Evolutionary conservation across 2,113 vertebrate species (phyloP).

Genomic region (Cyrtonyx montezumae): DNA sequence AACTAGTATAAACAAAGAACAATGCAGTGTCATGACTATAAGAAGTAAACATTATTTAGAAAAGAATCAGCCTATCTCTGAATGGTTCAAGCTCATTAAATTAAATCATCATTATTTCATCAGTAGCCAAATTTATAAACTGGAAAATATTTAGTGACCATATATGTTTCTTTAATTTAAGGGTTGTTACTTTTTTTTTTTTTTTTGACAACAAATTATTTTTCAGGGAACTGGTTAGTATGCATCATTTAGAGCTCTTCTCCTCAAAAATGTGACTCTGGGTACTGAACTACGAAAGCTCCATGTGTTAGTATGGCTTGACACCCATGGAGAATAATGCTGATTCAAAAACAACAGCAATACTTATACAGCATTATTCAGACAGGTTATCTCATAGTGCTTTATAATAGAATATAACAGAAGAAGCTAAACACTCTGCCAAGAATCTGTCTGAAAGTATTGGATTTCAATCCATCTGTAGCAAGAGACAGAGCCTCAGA

Average conservation of each 20-base stretch:
- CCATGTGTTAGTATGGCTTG: slow-evolving; percentile 22
- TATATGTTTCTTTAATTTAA: neutral
- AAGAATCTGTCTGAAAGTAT: neutral
- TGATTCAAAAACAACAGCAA: neutral
- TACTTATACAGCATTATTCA: slow-evolving; percentile 10
- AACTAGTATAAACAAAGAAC: neutral
- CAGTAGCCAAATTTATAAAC: neutral
- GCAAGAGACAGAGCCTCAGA: neutral
- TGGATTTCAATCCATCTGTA: slow-evolving; percentile 49
- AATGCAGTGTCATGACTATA: neutral
- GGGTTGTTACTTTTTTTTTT: neutral
- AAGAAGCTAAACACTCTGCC: neutral
- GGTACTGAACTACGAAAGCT: slow-evolving; percentile 23
- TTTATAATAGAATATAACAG: slow-evolving; percentile 29
- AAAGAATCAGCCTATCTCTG: neutral
- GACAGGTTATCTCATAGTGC: neutral
- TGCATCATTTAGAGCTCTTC: neutral
- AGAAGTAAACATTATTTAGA: neutral
- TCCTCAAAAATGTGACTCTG: neutral
- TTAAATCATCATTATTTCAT: neutral
- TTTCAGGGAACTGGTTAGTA: slow-evolving; percentile 12
- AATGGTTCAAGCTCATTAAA: neutral
- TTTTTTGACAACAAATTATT: neutral
- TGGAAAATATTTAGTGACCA: neutral
- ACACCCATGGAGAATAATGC: slow-evolving; percentile 35